Evolutionary conservation across 2,797 vertebrate genomes (phyloP).

Genomic region (Xenops minutus): DNA sequence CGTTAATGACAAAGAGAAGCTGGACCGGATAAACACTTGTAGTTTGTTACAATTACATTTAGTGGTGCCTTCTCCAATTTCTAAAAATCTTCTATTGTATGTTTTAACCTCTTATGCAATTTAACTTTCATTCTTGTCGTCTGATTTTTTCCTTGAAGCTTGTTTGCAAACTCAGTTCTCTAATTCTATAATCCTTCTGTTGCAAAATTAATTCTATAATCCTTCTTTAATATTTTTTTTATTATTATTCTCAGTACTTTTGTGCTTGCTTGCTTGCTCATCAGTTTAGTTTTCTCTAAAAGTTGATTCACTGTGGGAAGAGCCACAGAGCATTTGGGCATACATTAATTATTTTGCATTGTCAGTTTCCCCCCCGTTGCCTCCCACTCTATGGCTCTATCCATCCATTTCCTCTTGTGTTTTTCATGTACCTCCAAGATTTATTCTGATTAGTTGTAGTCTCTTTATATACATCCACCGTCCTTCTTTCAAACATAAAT

Average conservation of each 20-base stretch:
- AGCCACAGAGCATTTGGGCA: not conserved
- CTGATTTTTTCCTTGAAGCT: not conserved
- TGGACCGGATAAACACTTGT: not conserved
- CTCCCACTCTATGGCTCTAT: not conserved
- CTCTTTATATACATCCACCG: not conserved
- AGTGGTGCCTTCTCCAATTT: conserved; percentile 5
- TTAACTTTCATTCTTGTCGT: not conserved
- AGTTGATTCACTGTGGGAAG: not conserved
- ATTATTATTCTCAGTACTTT: not conserved
- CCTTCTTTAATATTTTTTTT: not conserved
- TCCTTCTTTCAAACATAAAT: not conserved
- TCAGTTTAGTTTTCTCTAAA: not conserved
- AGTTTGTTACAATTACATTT: conserved; percentile 14
- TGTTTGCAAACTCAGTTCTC: not conserved
- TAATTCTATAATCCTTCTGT: conserved; percentile 29
- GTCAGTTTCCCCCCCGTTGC: not conserved
- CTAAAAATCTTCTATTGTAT: not conserved
- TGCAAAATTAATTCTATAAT: conserved; percentile 23
- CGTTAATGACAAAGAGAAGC: not conserved
- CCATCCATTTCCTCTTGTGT: not conserved
- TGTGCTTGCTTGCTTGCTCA: conserved; percentile 16
- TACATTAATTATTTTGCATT: not conserved
- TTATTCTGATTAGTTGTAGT: not conserved
- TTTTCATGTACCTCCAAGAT: not conserved
- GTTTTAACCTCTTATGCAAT: not conserved